Percentiles rank a stretch among this genome's conserved stretches.
Evolutionary conservation across 2,113 vertebrate species (phyloP).

Genomic region (Ailuropoda melanoleuca): DNA sequence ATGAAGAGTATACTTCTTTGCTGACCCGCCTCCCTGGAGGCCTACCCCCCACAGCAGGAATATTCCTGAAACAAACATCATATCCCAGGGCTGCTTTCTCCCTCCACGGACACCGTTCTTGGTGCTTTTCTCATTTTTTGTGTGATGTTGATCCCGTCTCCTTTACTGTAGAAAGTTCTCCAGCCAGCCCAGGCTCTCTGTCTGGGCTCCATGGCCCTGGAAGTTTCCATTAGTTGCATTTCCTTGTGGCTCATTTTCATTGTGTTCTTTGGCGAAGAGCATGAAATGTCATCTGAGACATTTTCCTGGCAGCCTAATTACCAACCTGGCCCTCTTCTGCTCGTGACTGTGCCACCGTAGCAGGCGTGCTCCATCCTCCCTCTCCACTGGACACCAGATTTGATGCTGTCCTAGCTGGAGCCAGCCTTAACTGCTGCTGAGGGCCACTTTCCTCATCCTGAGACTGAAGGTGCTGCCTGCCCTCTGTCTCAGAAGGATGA

Average conservation of each 20-base stretch:
- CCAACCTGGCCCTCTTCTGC: neutral
- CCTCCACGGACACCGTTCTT: neutral
- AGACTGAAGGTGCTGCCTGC: neutral
- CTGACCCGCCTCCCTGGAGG: rapidly evolving
- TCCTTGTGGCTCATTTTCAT: neutral
- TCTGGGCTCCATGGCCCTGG: neutral
- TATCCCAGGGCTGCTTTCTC: neutral
- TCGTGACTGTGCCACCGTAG: rapidly evolving
- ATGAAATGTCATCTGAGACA: neutral
- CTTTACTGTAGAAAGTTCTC: neutral
- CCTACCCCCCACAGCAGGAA: rapidly evolving
- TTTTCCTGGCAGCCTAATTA: neutral
- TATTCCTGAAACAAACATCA: neutral
- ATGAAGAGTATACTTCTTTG: neutral
- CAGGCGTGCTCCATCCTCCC: neutral
- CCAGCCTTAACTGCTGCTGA: neutral
- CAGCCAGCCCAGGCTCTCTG: neutral
- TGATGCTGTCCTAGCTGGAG: neutral
- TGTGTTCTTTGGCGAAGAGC: too few relatives aligned
- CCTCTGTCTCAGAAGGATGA: neutral
- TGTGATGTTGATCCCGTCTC: neutral
- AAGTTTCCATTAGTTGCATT: neutral
- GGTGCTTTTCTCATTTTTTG: neutral
- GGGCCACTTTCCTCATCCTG: neutral
- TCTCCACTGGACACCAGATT: neutral